Base-by-base conservation (phyloP, 2,888 invertebrate species). In the Polydrusus tereticollis region DNA sequence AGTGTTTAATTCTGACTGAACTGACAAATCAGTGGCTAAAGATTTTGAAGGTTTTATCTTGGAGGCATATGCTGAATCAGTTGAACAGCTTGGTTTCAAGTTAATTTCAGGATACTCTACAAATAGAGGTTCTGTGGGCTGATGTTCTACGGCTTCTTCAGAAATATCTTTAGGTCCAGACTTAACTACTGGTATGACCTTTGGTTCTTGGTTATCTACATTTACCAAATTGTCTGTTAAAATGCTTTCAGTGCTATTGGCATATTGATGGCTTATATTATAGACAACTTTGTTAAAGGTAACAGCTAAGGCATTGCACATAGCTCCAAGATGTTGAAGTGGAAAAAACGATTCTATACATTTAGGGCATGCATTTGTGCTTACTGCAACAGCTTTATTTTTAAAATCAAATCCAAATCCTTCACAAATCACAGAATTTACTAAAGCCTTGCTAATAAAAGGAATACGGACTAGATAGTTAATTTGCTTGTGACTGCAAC, bases 261-360 rank as follows among this genome's bases (percentile, higher is more conserved):
- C 74, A 68, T 82, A 81, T 55, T 83, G 81, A 60, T 81, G 89
- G 79, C 90, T 91, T 0, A 89, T 87, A 80, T 93, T 93, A 74
- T 91, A 85, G 38, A 90, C 89, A 14, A 91, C 89, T 84, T 90
- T 90, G 78, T 89, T 89, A 78, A 92, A 90, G 75, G 89, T 87
- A 74, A 91, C 88, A 38, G 92, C 92, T 69, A 94, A 83, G 36
- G 92, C 88, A 84, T 94, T 94, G 84, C 95, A 95, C 76, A 95
- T 86, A 20, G 94, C 94, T 18, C 92, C 91, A 76, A 94, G 86
- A 83, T 93, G 92, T 79, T 90, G 90, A 26, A 88, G 85, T 10
- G 91, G 87, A 77, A 93, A 89, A 77, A 92, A 87, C 77, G 90
- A 88, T 41, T 90, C 87, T 75, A 90, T 47, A 18, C 65, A 90